Percentiles rank a stretch among this genome's conserved stretches.
Evolutionary conservation across 2,888 invertebrate species (phyloP).

Genomic region (Metalampra italica): DNA sequence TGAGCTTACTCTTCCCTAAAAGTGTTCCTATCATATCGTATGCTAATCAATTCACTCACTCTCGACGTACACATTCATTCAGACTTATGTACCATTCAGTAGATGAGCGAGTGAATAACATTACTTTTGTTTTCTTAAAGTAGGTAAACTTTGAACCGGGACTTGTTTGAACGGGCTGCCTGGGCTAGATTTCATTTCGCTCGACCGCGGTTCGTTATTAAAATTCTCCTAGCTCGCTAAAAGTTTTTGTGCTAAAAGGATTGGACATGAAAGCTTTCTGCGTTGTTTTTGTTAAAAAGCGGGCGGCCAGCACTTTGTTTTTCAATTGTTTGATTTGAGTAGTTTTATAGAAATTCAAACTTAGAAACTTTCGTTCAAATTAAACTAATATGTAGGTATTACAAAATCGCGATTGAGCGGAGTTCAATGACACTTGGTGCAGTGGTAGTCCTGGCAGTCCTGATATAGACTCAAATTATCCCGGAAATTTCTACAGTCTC

Average conservation of each 20-base stretch:
- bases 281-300: constrained; percentile 1
- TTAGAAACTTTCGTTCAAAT: too few species aligned
- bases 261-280: constrained; percentile 26
- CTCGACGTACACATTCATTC: not conserved
- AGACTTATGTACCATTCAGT: not conserved
- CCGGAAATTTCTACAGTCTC: too few species aligned
- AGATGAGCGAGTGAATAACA: constrained; percentile 28
- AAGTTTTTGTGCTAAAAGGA: constrained; percentile 53
- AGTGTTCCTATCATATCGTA: too few species aligned
- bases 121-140: constrained; percentile 53
- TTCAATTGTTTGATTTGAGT: not conserved
- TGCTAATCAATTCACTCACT: too few species aligned
- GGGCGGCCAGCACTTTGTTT: not conserved
- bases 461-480: too few species aligned
- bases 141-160: constrained; percentile 40
- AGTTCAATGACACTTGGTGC: too few species aligned
- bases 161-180: constrained; percentile 35
- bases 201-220: constrained; percentile 51
- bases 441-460: too few species aligned
- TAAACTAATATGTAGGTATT: too few species aligned
- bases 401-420: too few species aligned
- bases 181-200: constrained; percentile 11
- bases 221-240: constrained; percentile 47
- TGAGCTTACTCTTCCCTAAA: too few species aligned
- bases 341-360: not conserved